phyloP scores from a whole-genome alignment of 1,140 invertebrate species.

The Euglossa dilemma region DNA sequence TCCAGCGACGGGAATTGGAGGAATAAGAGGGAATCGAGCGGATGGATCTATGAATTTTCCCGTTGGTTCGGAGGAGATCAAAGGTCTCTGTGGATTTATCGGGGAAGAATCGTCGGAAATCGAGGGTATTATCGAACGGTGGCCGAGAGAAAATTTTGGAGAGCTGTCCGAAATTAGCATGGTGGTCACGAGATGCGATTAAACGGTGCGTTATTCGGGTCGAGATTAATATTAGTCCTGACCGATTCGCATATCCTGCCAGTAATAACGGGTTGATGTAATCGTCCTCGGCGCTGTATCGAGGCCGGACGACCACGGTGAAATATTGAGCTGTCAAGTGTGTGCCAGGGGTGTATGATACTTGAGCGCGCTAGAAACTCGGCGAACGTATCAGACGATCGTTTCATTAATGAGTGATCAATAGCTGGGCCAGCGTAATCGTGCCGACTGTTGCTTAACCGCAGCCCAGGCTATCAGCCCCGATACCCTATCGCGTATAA shows the following conservation, averaged over 20 bases:
- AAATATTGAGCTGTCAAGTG: constrained; percentile 56
- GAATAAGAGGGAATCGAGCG: not conserved
- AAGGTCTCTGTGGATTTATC: not conserved
- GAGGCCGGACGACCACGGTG: constrained; percentile 31
- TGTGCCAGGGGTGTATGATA: constrained; percentile 41
- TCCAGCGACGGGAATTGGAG: not conserved
- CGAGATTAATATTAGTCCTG: constrained; percentile 44
- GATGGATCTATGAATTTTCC: not conserved
- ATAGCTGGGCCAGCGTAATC: constrained; percentile 33
- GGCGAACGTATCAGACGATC: constrained; percentile 52
- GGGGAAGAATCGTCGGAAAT: not conserved
- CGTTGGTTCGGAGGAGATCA: not conserved
- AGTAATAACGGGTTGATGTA: constrained; percentile 47
- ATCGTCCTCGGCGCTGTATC: constrained; percentile 46
- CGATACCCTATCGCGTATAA: constrained; percentile 28
- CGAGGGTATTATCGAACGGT: no score
- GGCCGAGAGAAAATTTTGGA: not conserved
- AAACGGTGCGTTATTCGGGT: constrained; percentile 4
- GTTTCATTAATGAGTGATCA: constrained; percentile 56
- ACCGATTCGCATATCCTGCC: constrained; percentile 40
- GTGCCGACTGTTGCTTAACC: constrained; percentile 47
- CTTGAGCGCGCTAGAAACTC: constrained; percentile 42
- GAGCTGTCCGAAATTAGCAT: no score
- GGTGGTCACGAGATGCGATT: not conserved
- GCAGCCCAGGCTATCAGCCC: constrained; percentile 5